Evolutionary conservation across 2,113 vertebrate species (phyloP).

Genomic region (Cyanoramphus novaezelandiae): DNA sequence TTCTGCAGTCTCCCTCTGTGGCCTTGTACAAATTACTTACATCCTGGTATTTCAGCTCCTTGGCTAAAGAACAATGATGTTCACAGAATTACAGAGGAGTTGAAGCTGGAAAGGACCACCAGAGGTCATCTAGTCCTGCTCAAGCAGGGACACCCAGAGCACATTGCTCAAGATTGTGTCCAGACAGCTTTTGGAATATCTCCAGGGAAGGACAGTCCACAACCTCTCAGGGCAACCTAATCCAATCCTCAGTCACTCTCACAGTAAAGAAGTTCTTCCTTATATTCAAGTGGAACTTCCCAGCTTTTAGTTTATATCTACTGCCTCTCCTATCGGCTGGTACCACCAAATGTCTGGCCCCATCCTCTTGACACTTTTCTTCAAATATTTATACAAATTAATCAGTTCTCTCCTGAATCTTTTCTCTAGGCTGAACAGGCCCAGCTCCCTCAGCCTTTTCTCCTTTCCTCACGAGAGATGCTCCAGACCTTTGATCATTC

Average conservation of each 20-base stretch:
- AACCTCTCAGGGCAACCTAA: not conserved
- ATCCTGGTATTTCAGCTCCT: not conserved
- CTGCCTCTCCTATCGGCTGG: not conserved
- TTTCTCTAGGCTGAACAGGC: not conserved
- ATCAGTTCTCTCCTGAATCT: not conserved
- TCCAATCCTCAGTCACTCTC: not conserved
- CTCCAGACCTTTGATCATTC: not conserved
- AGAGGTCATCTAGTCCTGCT: not conserved
- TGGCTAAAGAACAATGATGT: not conserved
- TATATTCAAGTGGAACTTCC: not conserved
- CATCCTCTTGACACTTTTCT: not conserved
- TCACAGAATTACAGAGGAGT: not conserved
- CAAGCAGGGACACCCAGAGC: not conserved
- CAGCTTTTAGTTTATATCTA: not conserved
- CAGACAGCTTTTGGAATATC: not conserved
- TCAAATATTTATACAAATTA: not conserved
- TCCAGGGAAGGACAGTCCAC: not conserved
- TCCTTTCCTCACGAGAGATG: not conserved
- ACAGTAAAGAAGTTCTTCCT: not conserved
- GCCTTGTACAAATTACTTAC: not conserved
- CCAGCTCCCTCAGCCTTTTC: not conserved
- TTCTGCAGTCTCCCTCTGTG: not conserved
- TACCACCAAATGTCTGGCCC: not conserved
- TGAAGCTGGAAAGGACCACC: not conserved
- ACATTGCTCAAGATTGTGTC: not conserved